Conservation (phyloP, 2,888 invertebrate species). For the Parasteatoda lunata region DNA sequence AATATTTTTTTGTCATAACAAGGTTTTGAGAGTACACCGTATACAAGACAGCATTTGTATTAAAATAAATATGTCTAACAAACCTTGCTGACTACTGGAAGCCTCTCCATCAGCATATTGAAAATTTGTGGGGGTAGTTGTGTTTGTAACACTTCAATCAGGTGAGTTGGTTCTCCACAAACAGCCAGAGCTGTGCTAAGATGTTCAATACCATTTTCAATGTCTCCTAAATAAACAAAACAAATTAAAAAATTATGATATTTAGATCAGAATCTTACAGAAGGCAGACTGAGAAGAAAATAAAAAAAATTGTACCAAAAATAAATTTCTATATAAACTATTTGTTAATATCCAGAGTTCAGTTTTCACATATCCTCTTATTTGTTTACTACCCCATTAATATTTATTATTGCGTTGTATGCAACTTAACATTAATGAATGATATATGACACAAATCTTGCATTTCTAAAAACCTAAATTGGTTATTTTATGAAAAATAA, state of each 20-base stretch:
- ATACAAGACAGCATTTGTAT: no score
- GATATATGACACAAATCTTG: no score
- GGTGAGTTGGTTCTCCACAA: slow-evolving; percentile 94
- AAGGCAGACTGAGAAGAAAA: background rate
- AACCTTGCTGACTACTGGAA: slow-evolving; percentile 69
- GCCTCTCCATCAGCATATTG: slow-evolving; percentile 74
- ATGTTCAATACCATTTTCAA: slow-evolving; percentile 95
- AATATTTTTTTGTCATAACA: no score
- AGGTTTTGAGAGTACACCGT: no score
- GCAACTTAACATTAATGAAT: no score
- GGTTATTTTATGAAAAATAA: no score
- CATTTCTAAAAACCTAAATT: no score
- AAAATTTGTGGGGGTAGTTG: slow-evolving; percentile 96
- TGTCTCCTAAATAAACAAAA: slow-evolving; percentile 78
- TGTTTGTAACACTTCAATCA: slow-evolving; percentile 92
- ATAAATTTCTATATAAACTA: no score
- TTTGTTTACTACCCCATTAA: no score
- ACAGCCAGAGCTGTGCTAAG: slow-evolving; percentile 97
- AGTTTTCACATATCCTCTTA: no score
- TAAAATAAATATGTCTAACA: background rate
- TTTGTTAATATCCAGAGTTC: no score
- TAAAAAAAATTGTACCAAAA: background rate
- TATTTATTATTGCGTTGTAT: no score
- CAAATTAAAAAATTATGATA: background rate
- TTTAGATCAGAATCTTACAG: background rate